Conservation (phyloP, 2,113 vertebrate species). For the Daboia siamensis region DNA sequence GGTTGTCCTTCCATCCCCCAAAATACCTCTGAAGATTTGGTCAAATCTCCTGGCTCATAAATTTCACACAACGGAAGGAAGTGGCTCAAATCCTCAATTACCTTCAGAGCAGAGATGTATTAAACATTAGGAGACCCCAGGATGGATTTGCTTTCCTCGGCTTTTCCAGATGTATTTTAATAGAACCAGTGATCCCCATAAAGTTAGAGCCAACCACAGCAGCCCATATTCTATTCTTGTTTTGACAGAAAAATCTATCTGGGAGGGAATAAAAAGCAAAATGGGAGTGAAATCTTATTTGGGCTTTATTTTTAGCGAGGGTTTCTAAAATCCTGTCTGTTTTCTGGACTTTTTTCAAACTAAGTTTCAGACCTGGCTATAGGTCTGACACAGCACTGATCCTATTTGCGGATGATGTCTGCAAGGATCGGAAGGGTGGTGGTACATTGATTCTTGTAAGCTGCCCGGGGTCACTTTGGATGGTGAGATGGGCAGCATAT, state of each 20-base stretch:
- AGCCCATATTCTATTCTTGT: slow-evolving; percentile 3
- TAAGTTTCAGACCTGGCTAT: background rate
- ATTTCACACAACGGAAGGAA: slow-evolving; percentile 32
- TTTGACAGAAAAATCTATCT: slow-evolving; percentile 55
- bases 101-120: slow-evolving; percentile 27
- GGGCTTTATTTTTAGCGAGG: slow-evolving; percentile 41
- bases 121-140: slow-evolving; percentile 38
- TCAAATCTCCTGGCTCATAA: slow-evolving; percentile 27
- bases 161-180: slow-evolving; percentile 55
- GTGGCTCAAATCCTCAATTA: slow-evolving; percentile 40
- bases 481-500: background rate
- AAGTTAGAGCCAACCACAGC: background rate
- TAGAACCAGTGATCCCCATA: slow-evolving; percentile 24
- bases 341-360: slow-evolving; percentile 11
- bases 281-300: slow-evolving; percentile 50
- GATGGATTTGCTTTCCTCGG: slow-evolving; percentile 28
- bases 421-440: background rate
- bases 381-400: background rate
- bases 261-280: slow-evolving; percentile 47
- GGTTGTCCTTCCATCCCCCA: slow-evolving; percentile 11
- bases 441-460: background rate
- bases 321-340: slow-evolving; percentile 38
- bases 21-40: background rate
- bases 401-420: background rate
- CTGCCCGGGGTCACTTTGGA: too few relatives aligned